A percentile compares a stretch with the other conserved stretches of the same genome.
Evolutionary conservation across 1,140 invertebrate species (phyloP).

Genomic region (Rhagoletis zephyria): DNA sequence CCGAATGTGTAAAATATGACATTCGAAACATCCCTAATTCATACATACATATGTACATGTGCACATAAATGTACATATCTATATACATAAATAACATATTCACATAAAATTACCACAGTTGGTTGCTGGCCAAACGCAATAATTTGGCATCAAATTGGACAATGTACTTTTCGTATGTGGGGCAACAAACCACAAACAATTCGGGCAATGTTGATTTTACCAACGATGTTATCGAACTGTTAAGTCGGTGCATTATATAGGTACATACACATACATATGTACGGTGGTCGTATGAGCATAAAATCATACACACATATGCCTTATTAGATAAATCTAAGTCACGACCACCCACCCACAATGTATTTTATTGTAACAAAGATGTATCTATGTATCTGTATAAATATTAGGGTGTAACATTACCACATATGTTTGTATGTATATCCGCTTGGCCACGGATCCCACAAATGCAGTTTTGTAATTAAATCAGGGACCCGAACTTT

Average conservation of each 20-base stretch:
- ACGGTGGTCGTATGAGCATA: too few relatives aligned
- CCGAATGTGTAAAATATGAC: too few relatives aligned
- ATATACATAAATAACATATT: too few relatives aligned
- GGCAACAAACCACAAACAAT: slow-evolving; percentile 30
- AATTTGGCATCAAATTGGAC: slow-evolving; percentile 17
- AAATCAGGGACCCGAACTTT: too few relatives aligned
- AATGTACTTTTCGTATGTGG: slow-evolving; percentile 31
- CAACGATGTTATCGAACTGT: not conserved
- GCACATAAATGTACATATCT: not conserved
- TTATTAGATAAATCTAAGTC: not conserved
- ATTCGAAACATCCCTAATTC: too few relatives aligned
- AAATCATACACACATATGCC: not conserved
- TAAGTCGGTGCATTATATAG: not conserved
- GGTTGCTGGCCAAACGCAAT: slow-evolving; percentile 2
- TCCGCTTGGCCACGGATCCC: not conserved
- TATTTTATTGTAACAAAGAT: not conserved
- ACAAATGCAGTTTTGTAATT: too few relatives aligned
- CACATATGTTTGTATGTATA: not conserved
- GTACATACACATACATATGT: not conserved
- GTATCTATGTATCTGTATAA: not conserved
- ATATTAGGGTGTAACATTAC: not conserved
- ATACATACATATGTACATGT: not conserved
- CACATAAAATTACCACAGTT: not conserved
- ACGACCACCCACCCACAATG: slow-evolving; percentile 9
- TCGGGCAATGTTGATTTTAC: slow-evolving; percentile 17